Evolutionary conservation across 2,113 vertebrate genomes (phyloP), one percentile per base, ranked within the genome.

Genomic region (Brachyhypopomus gauderio): DNA sequence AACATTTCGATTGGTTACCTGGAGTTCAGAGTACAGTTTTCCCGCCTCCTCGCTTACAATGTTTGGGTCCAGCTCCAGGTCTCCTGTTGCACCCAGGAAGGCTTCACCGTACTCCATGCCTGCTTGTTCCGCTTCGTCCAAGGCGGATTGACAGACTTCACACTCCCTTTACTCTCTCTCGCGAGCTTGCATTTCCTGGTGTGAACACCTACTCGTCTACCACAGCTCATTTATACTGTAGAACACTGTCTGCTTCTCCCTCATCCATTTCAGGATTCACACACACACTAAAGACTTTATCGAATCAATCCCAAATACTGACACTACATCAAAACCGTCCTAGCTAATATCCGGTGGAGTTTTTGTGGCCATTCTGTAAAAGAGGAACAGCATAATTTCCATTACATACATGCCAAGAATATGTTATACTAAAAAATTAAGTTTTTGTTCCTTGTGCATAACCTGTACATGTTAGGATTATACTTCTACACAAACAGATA

Each of bases 31-130:
- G 74, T 94, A 94, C 45, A 94, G 88, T 64, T 93, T 93, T 48
- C 93, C 93, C 1, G 93, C 93, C 59, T 94, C 93, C 75, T 94
- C 93, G 77, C 93, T 94, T 75, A 94, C 93, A 38, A 93, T 93
- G 80, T 93, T 88, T 48, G 92, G 93, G 78, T 94, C 93, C 74
- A 90, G 79, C 58, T 94, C 92, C 82, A 92, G 60, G 80, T 94
- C 93, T 59, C 89, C 92, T 0, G 84, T 56, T 52, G 85, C 91
- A 85, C 90, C 90, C 20, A 94, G 71, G 34, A 90, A 84, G 66
- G 84, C 87, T 83, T 94, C 93, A 23, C 87, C 87, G 87, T 59
- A 92, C 83, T 94, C 93, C 93, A 94, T 94, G 67, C 48, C 38
- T 75, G 1, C 62, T 71, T 48, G 0, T 41, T 11, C 27, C 41